phyloP scores from a whole-genome alignment of 2,888 invertebrate genomes.

The Anorthoa munda region DNA sequence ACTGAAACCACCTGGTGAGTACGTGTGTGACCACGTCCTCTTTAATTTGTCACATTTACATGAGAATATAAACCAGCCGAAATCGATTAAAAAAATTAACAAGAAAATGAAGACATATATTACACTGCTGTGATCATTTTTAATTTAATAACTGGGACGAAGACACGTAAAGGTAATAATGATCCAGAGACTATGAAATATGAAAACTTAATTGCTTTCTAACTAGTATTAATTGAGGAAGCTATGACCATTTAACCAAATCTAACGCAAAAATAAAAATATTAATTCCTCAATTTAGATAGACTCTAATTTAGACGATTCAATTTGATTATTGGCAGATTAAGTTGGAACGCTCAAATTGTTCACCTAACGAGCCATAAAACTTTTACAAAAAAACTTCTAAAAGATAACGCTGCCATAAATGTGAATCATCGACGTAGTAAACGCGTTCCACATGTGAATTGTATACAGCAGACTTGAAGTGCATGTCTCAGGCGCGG shows the following conservation, averaged over 20 bases:
- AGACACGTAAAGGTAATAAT: conserved; percentile 19
- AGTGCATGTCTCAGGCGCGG: conserved; percentile 81
- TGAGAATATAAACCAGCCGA: conserved; percentile 20
- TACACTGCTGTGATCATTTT: background rate
- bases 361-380: conserved; percentile 57
- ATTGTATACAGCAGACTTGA: conserved; percentile 83
- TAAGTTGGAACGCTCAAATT: conserved; percentile 39
- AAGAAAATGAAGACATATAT: conserved; percentile 51
- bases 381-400: conserved; percentile 36
- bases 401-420: conserved; percentile 68
- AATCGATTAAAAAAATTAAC: conserved; percentile 20
- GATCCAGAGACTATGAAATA: conserved; percentile 35
- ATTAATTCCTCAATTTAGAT: conserved; percentile 16
- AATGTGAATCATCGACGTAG: conserved; percentile 70
- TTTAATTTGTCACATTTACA: conserved; percentile 11
- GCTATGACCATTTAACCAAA: conserved; percentile 33
- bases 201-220: conserved; percentile 26
- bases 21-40: background rate
- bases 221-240: conserved; percentile 52
- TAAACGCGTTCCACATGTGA: conserved; percentile 80
- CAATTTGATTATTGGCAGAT: conserved; percentile 37
- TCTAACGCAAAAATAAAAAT: conserved; percentile 32
- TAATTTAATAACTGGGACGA: conserved; percentile 16
- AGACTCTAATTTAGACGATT: conserved; percentile 29
- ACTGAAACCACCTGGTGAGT: conserved; percentile 7